Conservation (phyloP, 2,113 vertebrate species). For the Vanacampus margaritifer region DNA sequence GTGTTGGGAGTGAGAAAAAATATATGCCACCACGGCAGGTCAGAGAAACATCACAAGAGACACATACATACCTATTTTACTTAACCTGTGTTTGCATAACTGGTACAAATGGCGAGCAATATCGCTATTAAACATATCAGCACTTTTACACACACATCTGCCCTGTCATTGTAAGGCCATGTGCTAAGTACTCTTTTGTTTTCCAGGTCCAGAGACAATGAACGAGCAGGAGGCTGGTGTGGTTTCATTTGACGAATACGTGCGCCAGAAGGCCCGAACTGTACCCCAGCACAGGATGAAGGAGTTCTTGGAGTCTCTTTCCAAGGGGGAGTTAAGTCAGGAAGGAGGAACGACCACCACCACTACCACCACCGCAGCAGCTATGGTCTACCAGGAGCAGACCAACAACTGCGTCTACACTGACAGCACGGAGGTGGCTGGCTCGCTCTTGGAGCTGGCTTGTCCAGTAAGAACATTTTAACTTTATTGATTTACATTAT, state of each 20-base stretch:
- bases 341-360: constrained; percentile 70
- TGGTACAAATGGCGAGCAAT: too few species aligned
- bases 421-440: constrained; percentile 98
- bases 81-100: too few species aligned
- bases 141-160: neutral
- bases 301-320: constrained; percentile 96
- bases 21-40: too few species aligned
- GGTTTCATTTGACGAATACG: constrained; percentile 98
- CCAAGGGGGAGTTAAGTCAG: constrained; percentile 93
- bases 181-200: neutral
- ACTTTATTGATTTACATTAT: neutral
- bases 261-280: constrained; percentile 93
- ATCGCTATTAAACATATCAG: too few species aligned
- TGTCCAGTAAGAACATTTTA: constrained; percentile 82
- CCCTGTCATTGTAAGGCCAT: neutral
- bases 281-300: constrained; percentile 99
- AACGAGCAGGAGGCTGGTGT: constrained; percentile 98
- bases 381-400: constrained; percentile 96
- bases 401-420: constrained; percentile 93
- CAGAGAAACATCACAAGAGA: too few species aligned
- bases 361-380: constrained; percentile 68
- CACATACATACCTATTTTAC: too few species aligned
- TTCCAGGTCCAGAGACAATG: constrained; percentile 73
- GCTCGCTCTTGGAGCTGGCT: constrained; percentile 94
- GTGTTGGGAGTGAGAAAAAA: too few species aligned